These are phyloP conservation scores for Gobiocypris rarus DNA, from an alignment of 2,113 vertebrate genomes.

Conservation along the genomic window DNA sequence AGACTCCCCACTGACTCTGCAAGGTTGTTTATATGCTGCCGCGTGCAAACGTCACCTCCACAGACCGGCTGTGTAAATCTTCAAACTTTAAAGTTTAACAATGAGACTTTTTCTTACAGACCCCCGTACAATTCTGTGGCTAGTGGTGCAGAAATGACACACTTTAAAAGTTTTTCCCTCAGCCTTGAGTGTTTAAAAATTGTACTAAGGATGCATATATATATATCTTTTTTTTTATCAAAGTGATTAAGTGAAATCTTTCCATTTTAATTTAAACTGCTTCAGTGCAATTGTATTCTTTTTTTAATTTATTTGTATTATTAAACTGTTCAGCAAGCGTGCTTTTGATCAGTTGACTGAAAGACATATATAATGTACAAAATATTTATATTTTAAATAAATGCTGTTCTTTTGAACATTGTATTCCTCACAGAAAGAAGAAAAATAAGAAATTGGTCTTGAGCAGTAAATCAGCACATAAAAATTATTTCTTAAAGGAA, in stretches of 20 bases:
- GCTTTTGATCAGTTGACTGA: too few species aligned
- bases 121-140: neutral
- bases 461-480: neutral
- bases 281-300: too few species aligned
- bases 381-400: too few species aligned
- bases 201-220: neutral
- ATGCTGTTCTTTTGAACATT: too few species aligned
- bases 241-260: neutral
- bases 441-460: too few species aligned
- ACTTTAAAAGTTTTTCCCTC: neutral
- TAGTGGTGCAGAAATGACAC: neutral
- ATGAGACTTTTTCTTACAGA: constrained; percentile 17
- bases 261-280: neutral
- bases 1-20: constrained; percentile 72
- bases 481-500: neutral
- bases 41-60: constrained; percentile 69
- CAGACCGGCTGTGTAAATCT: constrained; percentile 55
- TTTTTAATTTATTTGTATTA: too few species aligned
- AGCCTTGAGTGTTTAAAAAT: neutral
- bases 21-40: constrained; percentile 73
- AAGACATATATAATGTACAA: too few species aligned
- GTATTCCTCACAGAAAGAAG: too few species aligned
- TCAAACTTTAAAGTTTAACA: constrained; percentile 18
- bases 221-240: neutral
- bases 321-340: too few species aligned